phyloP scores from a whole-genome alignment of 2,113 vertebrate species.

The Phodopus roborovskii region DNA sequence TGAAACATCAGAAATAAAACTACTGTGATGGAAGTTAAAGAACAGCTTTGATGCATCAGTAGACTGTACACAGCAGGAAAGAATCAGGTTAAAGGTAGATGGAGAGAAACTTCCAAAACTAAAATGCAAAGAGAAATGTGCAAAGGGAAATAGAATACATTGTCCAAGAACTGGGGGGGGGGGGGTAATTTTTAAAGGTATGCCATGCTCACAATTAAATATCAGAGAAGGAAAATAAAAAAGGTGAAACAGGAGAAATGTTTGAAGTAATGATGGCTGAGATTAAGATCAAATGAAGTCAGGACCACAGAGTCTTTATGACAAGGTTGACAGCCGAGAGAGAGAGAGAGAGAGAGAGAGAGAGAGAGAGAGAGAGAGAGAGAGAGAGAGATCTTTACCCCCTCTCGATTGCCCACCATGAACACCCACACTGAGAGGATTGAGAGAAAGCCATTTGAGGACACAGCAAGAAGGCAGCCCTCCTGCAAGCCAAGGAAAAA shows the following conservation, averaged over 20 bases:
- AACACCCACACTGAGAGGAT: background rate
- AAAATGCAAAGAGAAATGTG: background rate
- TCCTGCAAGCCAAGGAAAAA: background rate
- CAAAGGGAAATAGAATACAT: background rate
- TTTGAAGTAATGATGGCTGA: background rate
- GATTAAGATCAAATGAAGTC: background rate
- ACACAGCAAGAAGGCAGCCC: background rate
- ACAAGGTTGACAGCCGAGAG: background rate
- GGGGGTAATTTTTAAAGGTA: background rate
- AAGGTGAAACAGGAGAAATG: background rate
- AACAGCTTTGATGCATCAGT: background rate
- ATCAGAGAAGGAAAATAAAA: background rate
- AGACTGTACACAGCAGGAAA: background rate
- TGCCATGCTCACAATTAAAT: background rate
- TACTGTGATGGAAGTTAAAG: background rate
- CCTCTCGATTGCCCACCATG: no score
- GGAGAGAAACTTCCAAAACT: background rate
- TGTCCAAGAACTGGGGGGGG: background rate
- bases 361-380: no score
- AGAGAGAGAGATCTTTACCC: background rate
- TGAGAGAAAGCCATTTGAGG: background rate
- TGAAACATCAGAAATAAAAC: background rate
- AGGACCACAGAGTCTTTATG: background rate
- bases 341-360: no score
- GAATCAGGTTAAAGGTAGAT: background rate